phyloP scores from a whole-genome alignment of 2,797 vertebrate species.

The Oophaga sylvatica region DNA sequence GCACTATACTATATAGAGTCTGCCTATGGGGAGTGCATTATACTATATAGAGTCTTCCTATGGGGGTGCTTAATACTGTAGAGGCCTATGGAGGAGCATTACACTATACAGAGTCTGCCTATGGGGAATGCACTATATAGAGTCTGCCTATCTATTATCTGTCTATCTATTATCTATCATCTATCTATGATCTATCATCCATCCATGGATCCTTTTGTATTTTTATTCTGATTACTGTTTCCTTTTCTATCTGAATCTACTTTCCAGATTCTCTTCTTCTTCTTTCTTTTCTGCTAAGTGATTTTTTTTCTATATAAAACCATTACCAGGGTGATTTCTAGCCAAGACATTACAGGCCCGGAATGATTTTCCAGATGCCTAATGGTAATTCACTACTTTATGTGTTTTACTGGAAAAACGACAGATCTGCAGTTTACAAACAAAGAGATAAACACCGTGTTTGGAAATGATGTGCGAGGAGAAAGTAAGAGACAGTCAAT shows the following conservation, averaged over 20 bases:
- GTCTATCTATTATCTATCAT: background rate
- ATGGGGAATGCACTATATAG: no score
- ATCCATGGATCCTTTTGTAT: background rate
- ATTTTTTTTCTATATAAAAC: slow-evolving; percentile 45
- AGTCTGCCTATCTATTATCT: background rate
- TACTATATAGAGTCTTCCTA: no score
- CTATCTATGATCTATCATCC: background rate
- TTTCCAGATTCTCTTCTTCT: slow-evolving; percentile 6
- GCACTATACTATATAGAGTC: no score
- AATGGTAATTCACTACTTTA: slow-evolving; percentile 44
- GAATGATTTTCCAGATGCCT: slow-evolving; percentile 59
- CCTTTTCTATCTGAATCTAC: background rate
- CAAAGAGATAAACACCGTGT: slow-evolving; percentile 45
- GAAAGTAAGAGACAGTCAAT: slow-evolving; percentile 31
- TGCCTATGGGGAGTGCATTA: no score
- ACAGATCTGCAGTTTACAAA: slow-evolving; percentile 53
- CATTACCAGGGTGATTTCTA: slow-evolving; percentile 14
- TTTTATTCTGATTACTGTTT: background rate
- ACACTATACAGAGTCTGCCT: no score
- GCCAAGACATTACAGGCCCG: slow-evolving; percentile 44
- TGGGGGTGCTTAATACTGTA: no score
- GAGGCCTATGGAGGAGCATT: no score
- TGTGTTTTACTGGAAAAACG: slow-evolving; percentile 50
- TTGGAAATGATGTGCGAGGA: slow-evolving; percentile 27
- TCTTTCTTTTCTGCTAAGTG: slow-evolving; percentile 10